These are phyloP conservation scores for Ahaetulla prasina DNA, from an alignment of 2,113 vertebrate species.

Conservation along the genomic window DNA sequence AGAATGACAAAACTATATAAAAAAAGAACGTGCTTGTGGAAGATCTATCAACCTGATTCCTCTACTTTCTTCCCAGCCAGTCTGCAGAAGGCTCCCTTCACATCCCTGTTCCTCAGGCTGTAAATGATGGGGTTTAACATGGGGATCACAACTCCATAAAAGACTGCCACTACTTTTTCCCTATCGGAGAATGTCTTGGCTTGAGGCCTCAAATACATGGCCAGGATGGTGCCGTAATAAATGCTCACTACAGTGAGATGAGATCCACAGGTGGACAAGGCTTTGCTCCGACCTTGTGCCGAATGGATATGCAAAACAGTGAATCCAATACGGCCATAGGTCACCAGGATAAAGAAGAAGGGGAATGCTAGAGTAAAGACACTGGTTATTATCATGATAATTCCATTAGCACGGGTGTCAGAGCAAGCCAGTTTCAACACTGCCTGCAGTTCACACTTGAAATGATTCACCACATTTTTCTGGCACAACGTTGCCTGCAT, in stretches of 20 bases:
- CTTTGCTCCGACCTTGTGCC: background rate
- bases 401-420: background rate
- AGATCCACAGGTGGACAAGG: conserved; percentile 33
- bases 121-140: conserved; percentile 21
- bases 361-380: background rate
- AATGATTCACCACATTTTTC: conserved; percentile 37
- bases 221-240: conserved; percentile 26
- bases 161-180: conserved; percentile 20
- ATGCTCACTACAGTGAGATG: conserved; percentile 25
- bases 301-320: conserved; percentile 5
- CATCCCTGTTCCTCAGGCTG: conserved; percentile 6
- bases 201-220: conserved; percentile 23
- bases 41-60: background rate
- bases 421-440: conserved; percentile 50
- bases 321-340: conserved; percentile 16
- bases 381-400: background rate
- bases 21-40: background rate
- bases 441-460: conserved; percentile 49
- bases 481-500: conserved; percentile 39
- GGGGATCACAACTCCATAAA: conserved; percentile 30
- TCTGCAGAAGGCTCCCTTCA: background rate
- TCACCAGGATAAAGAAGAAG: conserved; percentile 27
- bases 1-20: background rate
- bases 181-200: background rate
- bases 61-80: background rate